phyloP scores from a whole-genome alignment of 2,888 invertebrate species.

The Drosophila aldrichi region DNA sequence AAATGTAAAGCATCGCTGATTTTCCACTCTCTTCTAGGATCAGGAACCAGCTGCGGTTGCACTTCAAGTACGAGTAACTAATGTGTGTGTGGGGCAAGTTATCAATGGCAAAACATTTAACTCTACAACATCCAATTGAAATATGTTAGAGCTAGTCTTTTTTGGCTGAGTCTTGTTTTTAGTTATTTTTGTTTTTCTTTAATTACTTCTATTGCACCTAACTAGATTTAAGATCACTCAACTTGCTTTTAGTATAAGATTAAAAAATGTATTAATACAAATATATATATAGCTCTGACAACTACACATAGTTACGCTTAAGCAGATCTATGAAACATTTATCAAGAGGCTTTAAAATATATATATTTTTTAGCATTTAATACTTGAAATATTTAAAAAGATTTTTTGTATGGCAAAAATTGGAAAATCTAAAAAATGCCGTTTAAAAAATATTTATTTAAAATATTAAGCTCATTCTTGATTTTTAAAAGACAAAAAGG shows the following conservation, averaged over 20 bases:
- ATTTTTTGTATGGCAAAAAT: too few species aligned
- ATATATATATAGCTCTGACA: constrained; percentile 22
- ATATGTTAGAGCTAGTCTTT: constrained; percentile 40
- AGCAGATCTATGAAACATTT: constrained; percentile 36
- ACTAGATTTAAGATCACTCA: constrained; percentile 51
- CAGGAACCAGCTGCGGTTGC: constrained; percentile 44
- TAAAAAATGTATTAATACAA: constrained; percentile 13
- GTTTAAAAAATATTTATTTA: too few species aligned
- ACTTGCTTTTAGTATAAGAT: constrained; percentile 39
- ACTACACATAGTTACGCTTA: constrained; percentile 40
- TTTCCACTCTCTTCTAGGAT: constrained; percentile 4
- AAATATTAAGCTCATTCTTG: neutral
- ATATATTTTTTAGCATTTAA: neutral
- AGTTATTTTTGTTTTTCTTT: neutral
- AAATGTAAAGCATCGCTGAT: constrained; percentile 56
- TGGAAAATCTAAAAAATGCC: too few species aligned
- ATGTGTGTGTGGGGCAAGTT: constrained; percentile 41
- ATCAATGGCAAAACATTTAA: constrained; percentile 33
- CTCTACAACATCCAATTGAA: constrained; percentile 20
- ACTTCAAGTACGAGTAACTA: constrained; percentile 45
- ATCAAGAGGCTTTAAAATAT: neutral
- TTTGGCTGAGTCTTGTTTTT: constrained; percentile 51
- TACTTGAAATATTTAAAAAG: too few species aligned
- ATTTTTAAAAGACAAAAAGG: too few species aligned
- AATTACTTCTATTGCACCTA: constrained; percentile 35